A percentile compares a stretch with the other conserved stretches of the same genome.
These are phyloP conservation scores for Ceriagrion tenellum DNA, from an alignment of 2,888 invertebrate species.

Conservation along the genomic window DNA sequence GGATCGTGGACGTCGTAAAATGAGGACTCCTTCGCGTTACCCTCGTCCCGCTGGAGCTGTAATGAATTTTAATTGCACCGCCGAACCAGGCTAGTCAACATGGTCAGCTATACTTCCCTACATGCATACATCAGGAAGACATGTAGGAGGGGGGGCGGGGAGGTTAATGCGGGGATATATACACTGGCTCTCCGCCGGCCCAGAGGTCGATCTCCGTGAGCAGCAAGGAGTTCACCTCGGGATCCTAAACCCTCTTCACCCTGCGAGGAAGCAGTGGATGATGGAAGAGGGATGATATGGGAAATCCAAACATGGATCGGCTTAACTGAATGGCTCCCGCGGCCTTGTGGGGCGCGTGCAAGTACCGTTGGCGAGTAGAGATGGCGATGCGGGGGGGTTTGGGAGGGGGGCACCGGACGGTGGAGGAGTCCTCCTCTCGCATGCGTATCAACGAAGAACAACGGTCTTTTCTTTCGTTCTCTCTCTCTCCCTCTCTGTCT, in stretches of 20 bases:
- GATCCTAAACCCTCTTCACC: conserved; percentile 25
- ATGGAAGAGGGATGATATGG: not conserved
- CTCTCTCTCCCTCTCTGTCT: not conserved
- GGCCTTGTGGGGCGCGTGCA: conserved; percentile 31
- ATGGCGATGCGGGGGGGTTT: not conserved
- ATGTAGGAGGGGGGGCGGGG: not conserved
- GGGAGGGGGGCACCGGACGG: not conserved
- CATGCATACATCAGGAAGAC: conserved; percentile 39
- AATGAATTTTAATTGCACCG: conserved; percentile 66
- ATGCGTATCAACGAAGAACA: conserved; percentile 62
- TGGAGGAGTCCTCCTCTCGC: not conserved
- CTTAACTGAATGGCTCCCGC: conserved; percentile 54
- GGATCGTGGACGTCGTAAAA: not conserved
- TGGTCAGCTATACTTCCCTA: conserved; percentile 65
- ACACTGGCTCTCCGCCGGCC: not conserved
- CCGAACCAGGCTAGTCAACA: conserved; percentile 35
- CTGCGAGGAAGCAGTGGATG: not conserved
- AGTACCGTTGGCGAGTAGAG: conserved; percentile 22
- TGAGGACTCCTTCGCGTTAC: not conserved
- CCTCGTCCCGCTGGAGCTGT: conserved; percentile 23
- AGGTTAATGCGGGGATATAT: conserved; percentile 27
- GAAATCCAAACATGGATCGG: conserved; percentile 60
- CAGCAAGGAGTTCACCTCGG: conserved; percentile 51
- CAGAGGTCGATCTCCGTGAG: conserved; percentile 32
- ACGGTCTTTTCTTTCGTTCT: conserved; percentile 36